phyloP scores from a whole-genome alignment of 2,888 invertebrate genomes.

The Ichneumoninae sp. region DNA sequence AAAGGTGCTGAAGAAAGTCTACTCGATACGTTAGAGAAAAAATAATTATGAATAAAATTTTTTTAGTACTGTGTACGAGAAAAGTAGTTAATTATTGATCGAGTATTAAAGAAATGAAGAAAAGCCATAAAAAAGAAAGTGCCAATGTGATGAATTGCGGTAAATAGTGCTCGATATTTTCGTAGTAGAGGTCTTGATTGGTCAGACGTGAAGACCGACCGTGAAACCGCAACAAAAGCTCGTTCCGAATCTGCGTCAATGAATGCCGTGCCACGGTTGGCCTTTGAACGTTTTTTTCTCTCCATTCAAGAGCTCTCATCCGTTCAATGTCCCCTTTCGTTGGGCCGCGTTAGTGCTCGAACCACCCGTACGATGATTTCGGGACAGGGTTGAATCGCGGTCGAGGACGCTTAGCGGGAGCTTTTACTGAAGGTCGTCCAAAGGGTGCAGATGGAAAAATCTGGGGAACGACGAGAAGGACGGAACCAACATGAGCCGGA shows the following conservation, averaged over 20 bases:
- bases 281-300: neutral
- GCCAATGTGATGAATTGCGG: neutral
- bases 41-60: neutral
- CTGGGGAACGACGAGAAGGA: constrained; percentile 26
- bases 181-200: neutral
- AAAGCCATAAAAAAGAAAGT: neutral
- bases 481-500: constrained; percentile 31
- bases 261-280: neutral
- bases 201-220: neutral
- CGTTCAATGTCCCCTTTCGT: neutral
- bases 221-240: constrained; percentile 1
- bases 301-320: constrained; percentile 5
- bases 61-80: neutral
- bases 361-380: constrained; percentile 31
- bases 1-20: neutral
- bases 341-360: neutral
- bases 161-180: neutral
- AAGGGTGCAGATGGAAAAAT: neutral
- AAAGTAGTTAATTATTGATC: neutral
- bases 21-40: neutral
- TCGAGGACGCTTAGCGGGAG: constrained; percentile 36
- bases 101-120: too few species aligned
- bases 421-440: constrained; percentile 14
- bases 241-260: constrained; percentile 2
- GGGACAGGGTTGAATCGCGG: constrained; percentile 51